A percentile compares a stretch with the other conserved stretches of the same genome.
Evolutionary conservation across 2,888 invertebrate species (phyloP).

Genomic region (Esperia sulphurella): DNA sequence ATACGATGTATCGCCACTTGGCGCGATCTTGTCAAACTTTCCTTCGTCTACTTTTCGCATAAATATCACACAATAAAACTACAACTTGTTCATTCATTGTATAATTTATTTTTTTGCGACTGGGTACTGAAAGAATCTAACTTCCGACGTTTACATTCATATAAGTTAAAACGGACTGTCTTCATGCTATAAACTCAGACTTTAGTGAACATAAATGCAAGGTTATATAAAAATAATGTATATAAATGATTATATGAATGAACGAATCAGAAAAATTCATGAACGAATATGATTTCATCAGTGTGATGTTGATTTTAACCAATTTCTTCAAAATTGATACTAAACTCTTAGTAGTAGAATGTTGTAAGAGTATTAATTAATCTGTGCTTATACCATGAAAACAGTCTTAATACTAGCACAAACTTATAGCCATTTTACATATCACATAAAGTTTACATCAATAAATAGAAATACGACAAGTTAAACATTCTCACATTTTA

Average conservation of each 20-base stretch:
- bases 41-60: too few relatives aligned
- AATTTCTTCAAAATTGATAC: too few relatives aligned
- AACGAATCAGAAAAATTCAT: too few relatives aligned
- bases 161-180: slow-evolving; percentile 35
- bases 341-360: too few relatives aligned
- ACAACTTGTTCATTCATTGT: slow-evolving; percentile 40
- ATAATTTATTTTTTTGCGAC: slow-evolving; percentile 70
- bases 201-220: too few relatives aligned
- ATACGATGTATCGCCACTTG: too few relatives aligned
- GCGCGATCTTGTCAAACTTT: too few relatives aligned
- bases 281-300: too few relatives aligned
- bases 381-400: background rate
- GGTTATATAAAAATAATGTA: too few relatives aligned
- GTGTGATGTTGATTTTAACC: too few relatives aligned
- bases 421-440: slow-evolving; percentile 59
- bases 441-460: slow-evolving; percentile 60
- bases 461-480: slow-evolving; percentile 44
- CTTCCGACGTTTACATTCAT: slow-evolving; percentile 40
- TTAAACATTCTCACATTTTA: slow-evolving; percentile 31
- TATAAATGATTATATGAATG: too few relatives aligned
- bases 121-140: slow-evolving; percentile 62
- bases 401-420: slow-evolving; percentile 34
- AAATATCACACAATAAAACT: slow-evolving; percentile 33
- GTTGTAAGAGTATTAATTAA: too few relatives aligned
- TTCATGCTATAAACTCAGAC: slow-evolving; percentile 35